Percentiles rank a stretch among this genome's conserved stretches.
These are phyloP conservation scores for Alentia gelatinosa DNA, from an alignment of 2,888 invertebrate species.

Conservation along the genomic window DNA sequence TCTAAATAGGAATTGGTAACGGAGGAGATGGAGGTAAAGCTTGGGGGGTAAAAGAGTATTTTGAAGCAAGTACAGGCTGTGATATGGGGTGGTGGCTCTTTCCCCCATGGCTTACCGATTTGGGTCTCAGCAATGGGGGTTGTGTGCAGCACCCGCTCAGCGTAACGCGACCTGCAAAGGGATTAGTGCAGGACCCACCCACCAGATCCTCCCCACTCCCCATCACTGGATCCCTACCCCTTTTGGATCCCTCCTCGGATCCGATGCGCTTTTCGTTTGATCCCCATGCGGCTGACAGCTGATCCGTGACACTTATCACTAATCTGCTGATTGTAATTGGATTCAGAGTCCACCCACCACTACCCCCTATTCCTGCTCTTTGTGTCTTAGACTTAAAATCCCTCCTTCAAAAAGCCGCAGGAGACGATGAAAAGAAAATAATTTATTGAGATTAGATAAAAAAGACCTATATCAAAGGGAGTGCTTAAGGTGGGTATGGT, in stretches of 20 bases:
- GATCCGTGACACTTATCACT: conserved; percentile 46
- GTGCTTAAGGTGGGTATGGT: background rate
- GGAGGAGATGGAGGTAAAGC: background rate
- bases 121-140: no score
- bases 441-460: background rate
- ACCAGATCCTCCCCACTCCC: background rate
- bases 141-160: background rate
- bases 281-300: background rate
- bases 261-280: conserved; percentile 34
- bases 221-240: background rate
- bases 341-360: background rate
- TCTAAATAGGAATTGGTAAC: no score
- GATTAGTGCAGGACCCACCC: conserved; percentile 2
- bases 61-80: background rate
- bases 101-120: background rate
- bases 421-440: background rate
- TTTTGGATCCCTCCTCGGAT: background rate
- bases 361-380: background rate
- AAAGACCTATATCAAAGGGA: background rate
- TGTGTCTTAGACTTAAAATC: background rate
- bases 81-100: background rate
- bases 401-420: background rate
- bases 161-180: background rate
- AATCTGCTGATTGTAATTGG: conserved; percentile 46
- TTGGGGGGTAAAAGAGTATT: background rate